phyloP scores from a whole-genome alignment of 1,140 invertebrate species.

The Leguminivora glycinivorella region DNA sequence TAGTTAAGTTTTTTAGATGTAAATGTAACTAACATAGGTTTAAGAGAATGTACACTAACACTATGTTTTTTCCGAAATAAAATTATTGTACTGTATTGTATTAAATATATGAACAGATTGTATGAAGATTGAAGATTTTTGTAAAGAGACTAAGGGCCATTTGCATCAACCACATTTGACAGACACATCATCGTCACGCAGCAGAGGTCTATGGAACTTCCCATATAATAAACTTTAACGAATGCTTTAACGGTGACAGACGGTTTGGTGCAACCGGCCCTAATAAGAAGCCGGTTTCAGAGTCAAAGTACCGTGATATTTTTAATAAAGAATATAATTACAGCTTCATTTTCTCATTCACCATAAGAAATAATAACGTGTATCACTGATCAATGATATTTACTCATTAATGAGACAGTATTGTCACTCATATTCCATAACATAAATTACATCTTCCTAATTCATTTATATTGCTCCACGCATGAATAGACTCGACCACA shows the following conservation, averaged over 20 bases:
- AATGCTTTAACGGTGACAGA: too few species aligned
- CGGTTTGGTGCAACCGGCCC: too few species aligned
- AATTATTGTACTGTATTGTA: slow-evolving; percentile 31
- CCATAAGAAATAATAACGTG: slow-evolving; percentile 29
- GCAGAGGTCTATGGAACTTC: too few species aligned
- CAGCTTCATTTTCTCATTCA: slow-evolving; percentile 20
- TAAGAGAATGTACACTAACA: too few species aligned
- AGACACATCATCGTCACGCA: too few species aligned
- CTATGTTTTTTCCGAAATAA: too few species aligned
- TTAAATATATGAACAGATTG: slow-evolving; percentile 31
- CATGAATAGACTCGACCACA: slow-evolving; percentile 10
- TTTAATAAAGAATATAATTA: slow-evolving; percentile 37
- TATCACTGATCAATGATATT: not conserved
- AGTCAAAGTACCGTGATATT: slow-evolving; percentile 29
- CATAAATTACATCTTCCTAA: slow-evolving; percentile 8
- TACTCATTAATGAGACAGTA: not conserved
- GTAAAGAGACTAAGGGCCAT: slow-evolving; percentile 28
- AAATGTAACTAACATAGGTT: too few species aligned
- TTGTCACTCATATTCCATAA: not conserved
- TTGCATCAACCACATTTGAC: too few species aligned
- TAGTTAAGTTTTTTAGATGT: too few species aligned
- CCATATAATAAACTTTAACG: too few species aligned
- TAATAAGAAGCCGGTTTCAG: slow-evolving; percentile 25
- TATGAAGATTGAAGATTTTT: slow-evolving; percentile 28
- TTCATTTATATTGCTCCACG: not conserved